Base-by-base conservation (phyloP, 2,888 invertebrate genomes). In the Dicyrtomina minuta region DNA sequence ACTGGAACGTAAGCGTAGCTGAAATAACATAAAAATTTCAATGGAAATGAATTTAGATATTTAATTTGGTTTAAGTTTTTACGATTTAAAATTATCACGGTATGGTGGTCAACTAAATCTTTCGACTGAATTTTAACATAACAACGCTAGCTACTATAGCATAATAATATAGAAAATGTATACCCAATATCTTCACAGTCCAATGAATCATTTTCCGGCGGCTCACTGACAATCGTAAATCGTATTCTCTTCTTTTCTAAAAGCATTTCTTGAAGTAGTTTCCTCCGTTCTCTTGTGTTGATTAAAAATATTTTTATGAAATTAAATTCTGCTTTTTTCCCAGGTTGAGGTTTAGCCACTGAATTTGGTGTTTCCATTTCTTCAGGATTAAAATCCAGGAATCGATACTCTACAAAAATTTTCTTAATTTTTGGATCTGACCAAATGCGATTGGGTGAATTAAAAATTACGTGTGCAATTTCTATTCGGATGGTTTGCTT, bases 311-410 rank as follows among this genome's bases (percentile, higher is more conserved):
- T 81, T 79, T 82, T 83, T 70, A 80, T 80, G 79, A 84, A 84
- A 77, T 83, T 82, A 76, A 82, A 83, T 24, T 77, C 72, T 60
- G 83, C 81, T 62, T 79, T 78, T 64, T 80, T 79, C 59, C 80
- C 78, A n/a, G 81, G 79, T 60, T 78, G 78, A 4, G 81, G 81
- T 76, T 83, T 83, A 13, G 83, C 83, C 66, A 83, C 78, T 3
- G 83, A 81, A 77, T 80, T 81, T 1, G 83, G 83, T 3, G 83
- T 82, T 75, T 84, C 84, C 3, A 82, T 79, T 70, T 83, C 82
- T 66, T 81, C 80, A 0, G 81, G 79, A 33, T 81, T 80, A 56
- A 80, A 80, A 58, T 81, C 81, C 24, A 83, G 79, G 77, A 84
- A 83, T 53, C 80, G 79, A 73, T 82, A 83, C 67, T 82, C 83